These are phyloP conservation scores for Pluvialis apricaria DNA, from an alignment of 2,113 vertebrate genomes.

Conservation along the genomic window DNA sequence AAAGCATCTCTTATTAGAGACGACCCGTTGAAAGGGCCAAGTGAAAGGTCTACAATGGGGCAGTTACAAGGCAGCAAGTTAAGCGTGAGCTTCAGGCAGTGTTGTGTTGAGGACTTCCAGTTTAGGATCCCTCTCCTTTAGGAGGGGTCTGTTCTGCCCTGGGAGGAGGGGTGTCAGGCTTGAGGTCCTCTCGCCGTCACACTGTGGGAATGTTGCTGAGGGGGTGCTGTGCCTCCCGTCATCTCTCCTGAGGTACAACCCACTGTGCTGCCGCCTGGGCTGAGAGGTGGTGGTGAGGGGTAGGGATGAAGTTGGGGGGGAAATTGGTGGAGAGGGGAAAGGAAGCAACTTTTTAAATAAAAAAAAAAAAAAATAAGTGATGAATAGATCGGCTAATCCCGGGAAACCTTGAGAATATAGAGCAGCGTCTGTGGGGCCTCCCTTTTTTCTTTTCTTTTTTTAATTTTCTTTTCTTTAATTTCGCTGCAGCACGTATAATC, in stretches of 20 bases:
- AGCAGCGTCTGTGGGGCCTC: slow-evolving; percentile 62
- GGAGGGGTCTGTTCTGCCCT: neutral
- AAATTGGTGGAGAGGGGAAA: slow-evolving; percentile 2
- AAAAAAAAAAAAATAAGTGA: slow-evolving; percentile 71
- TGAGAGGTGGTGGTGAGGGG: neutral
- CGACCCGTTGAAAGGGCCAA: neutral
- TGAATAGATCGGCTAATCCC: slow-evolving; percentile 76
- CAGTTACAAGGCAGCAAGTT: neutral
- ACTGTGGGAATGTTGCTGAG: neutral
- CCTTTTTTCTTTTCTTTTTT: slow-evolving; percentile 73
- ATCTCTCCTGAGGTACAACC: neutral
- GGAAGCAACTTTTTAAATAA: slow-evolving; percentile 75
- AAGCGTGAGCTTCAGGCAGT: fast-evolving
- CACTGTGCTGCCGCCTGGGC: neutral
- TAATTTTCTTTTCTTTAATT: slow-evolving; percentile 82
- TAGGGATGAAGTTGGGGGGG: neutral
- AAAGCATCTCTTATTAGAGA: neutral
- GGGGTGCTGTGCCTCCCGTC: neutral
- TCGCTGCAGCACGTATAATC: slow-evolving; percentile 94
- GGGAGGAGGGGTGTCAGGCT: neutral
- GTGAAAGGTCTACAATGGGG: neutral
- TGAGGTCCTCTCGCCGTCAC: neutral
- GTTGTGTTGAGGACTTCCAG: neutral
- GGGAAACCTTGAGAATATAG: slow-evolving; percentile 69
- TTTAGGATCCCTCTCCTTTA: neutral